Evolutionary conservation across 1,140 invertebrate genomes (phyloP), one percentile per base, ranked within the genome.

Genomic region (Caenorhabditis inopinata): DNA sequence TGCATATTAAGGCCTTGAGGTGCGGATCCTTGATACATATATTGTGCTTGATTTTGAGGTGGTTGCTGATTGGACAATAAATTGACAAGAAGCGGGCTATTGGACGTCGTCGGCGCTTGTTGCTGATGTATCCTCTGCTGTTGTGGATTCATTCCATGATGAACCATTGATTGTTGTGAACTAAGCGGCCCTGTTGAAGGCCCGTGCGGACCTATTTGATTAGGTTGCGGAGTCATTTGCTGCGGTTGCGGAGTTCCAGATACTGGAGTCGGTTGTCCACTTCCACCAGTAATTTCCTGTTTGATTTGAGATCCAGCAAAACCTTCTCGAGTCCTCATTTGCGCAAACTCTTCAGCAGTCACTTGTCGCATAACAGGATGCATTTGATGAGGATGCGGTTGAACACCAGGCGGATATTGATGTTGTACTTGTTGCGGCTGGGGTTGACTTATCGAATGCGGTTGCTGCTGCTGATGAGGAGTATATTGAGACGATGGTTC

Each of bases 371-470:
- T 68, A 21, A 49, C 51, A 21, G 51, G 23, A 42, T 58, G 77
- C 32, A 79, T 49, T 68, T 58, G 77, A 46, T 79, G 76, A 12
- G 75, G 75, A 32, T 51, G 48, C 35, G 29, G 77, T 45, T 79
- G 68, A 0, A 46, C 23, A 42, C 68, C 42, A 46, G 68, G 49
- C 21, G 68, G 49, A 45, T 68, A 45, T 16, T 79, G 77, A n/a
- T 38, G 77, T 2, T 32, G 42, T 3, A 79, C 29, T 58, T 79
- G 77, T 29, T 79, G 77, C 51, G 18, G 38, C 29, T 58, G 76
- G 5, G 11, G 11, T 11, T 68, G 77, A 46, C 68, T 51, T 58
- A 79, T 79, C 21, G 53, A 58, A 29, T 78, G 77, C 27, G 35
- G 53, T 48, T 75, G n/a, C n/a, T n/a, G n/a, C n/a, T n/a, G n/a